Evolutionary conservation across 2,797 vertebrate species (phyloP).

Genomic region (Sebastes elongatus): DNA sequence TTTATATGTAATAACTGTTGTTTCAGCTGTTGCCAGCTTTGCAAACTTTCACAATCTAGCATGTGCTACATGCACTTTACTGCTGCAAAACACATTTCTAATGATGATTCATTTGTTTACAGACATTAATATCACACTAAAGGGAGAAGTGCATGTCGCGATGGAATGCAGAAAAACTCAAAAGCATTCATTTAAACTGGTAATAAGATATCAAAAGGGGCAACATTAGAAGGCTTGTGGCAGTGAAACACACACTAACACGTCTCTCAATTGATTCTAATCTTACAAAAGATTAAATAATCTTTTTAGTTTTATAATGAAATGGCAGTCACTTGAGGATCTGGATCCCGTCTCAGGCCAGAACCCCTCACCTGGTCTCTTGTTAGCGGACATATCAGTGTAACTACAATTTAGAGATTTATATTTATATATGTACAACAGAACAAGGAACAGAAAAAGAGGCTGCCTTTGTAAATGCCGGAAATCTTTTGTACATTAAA

Average conservation of each 20-base stretch:
- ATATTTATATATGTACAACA: conserved; percentile 77
- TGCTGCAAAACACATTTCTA: conserved; percentile 39
- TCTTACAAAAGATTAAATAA: not conserved
- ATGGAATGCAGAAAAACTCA: not conserved
- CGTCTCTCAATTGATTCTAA: not conserved
- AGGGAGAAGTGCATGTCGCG: conserved; percentile 45
- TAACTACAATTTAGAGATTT: conserved; percentile 74
- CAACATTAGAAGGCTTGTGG: not conserved
- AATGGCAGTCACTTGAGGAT: conserved; percentile 31
- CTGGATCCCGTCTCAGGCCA: conserved; percentile 32
- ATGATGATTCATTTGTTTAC: conserved; percentile 14
- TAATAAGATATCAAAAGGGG: not conserved
- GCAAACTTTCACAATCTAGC: conserved; percentile 41
- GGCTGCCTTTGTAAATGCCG: conserved; percentile 81
- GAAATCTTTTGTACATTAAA: conserved; percentile 79
- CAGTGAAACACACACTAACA: not conserved
- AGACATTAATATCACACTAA: conserved; percentile 50
- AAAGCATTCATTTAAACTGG: not conserved
- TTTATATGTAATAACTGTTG: conserved; percentile 35
- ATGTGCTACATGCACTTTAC: conserved; percentile 73
- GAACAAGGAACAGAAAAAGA: conserved; percentile 56
- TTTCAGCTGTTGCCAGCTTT: conserved; percentile 42
- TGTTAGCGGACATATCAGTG: conserved; percentile 64
- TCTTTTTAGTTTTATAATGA: conserved; percentile 16
- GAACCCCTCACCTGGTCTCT: conserved; percentile 25